These are phyloP conservation scores for Cottoperca gobio DNA, from an alignment of 2,797 vertebrate genomes.

Conservation along the genomic window DNA sequence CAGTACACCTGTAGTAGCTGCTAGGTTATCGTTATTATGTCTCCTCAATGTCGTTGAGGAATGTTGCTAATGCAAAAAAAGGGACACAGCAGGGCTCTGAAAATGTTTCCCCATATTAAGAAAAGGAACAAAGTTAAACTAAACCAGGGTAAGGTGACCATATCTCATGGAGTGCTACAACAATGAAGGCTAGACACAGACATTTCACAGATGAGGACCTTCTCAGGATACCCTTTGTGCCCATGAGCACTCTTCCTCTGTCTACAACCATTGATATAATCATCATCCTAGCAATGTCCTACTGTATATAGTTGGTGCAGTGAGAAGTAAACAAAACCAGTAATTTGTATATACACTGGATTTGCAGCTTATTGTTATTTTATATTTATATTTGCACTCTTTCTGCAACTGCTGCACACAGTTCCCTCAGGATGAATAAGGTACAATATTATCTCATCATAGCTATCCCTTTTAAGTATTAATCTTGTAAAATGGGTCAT, in stretches of 20 bases:
- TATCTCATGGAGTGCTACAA: neutral
- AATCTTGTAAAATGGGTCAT: too few relatives aligned
- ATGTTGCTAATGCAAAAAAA: conserved; percentile 7
- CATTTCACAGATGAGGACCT: neutral
- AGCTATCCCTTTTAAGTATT: too few relatives aligned
- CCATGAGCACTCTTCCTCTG: neutral
- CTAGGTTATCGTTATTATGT: conserved; percentile 8
- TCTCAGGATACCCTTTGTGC: neutral
- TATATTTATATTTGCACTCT: too few relatives aligned
- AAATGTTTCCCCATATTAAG: neutral
- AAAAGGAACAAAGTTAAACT: neutral
- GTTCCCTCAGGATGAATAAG: too few relatives aligned
- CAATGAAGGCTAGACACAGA: neutral
- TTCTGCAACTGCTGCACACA: too few relatives aligned
- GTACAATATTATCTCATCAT: too few relatives aligned
- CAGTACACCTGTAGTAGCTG: conserved; percentile 23
- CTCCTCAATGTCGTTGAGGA: conserved; percentile 5
- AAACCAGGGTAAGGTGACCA: neutral
- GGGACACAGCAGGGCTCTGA: conserved; percentile 1
- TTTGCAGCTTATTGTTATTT: too few relatives aligned
- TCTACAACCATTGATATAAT: neutral
- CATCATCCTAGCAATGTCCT: neutral
- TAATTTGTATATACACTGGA: too few relatives aligned
- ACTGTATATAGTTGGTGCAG: neutral
- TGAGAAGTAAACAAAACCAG: neutral